These are phyloP conservation scores for Halictus ligatus DNA, from an alignment of 2,888 invertebrate species.

Conservation along the genomic window DNA sequence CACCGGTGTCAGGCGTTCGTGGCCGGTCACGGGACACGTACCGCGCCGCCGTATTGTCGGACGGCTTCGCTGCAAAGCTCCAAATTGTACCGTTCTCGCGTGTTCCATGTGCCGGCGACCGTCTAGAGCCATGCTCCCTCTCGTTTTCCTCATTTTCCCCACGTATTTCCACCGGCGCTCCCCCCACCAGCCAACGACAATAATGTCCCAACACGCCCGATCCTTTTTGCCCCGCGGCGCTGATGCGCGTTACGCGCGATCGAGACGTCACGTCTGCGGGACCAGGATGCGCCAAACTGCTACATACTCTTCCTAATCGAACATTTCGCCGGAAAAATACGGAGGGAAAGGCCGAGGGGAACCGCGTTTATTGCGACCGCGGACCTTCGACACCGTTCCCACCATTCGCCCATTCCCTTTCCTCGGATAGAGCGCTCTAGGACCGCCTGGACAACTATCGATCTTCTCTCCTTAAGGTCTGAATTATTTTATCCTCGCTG, in stretches of 20 bases:
- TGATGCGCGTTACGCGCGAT: slow-evolving; percentile 43
- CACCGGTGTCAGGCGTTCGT: slow-evolving; percentile 50
- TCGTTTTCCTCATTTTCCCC: slow-evolving; percentile 25
- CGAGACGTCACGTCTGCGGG: slow-evolving; percentile 54
- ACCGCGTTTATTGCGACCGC: slow-evolving; percentile 20
- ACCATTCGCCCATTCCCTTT: background rate
- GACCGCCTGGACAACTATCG: background rate
- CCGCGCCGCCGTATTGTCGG: slow-evolving; percentile 77
- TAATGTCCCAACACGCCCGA: slow-evolving; percentile 69
- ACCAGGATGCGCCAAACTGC: slow-evolving; percentile 44
- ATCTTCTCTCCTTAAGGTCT: background rate
- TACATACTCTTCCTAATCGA: slow-evolving; percentile 35
- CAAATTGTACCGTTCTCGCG: slow-evolving; percentile 81
- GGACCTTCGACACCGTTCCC: background rate
- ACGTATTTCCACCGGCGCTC: slow-evolving; percentile 24
- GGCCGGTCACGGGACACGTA: slow-evolving; percentile 77
- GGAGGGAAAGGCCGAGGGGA: background rate
- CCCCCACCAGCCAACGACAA: slow-evolving; percentile 53
- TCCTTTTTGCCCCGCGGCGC: slow-evolving; percentile 55
- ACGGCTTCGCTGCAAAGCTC: slow-evolving; percentile 78
- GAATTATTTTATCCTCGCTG: background rate
- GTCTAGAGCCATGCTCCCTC: slow-evolving; percentile 19
- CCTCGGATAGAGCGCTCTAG: background rate
- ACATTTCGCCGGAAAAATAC: slow-evolving; percentile 18
- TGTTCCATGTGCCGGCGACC: slow-evolving; percentile 68